Evolutionary conservation across 2,888 invertebrate genomes (phyloP).

Genomic region (Thymelicus lineola): DNA sequence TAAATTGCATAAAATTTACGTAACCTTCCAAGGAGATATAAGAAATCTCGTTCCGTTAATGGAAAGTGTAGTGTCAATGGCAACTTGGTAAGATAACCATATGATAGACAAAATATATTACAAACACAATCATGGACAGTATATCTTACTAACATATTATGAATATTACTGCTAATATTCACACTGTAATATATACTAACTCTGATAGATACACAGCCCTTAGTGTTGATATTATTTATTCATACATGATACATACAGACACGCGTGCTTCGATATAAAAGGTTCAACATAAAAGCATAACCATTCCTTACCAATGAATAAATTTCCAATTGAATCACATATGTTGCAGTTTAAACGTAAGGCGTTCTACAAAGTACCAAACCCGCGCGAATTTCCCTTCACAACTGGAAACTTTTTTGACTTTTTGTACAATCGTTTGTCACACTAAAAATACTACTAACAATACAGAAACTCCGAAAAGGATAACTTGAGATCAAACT

Average conservation of each 20-base stretch:
- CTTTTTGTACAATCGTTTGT: background rate
- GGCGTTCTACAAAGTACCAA: background rate
- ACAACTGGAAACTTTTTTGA: background rate
- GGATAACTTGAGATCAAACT: no score
- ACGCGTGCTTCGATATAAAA: background rate
- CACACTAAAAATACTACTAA: background rate
- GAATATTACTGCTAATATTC: no score
- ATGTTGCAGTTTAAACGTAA: background rate
- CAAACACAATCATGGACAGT: no score
- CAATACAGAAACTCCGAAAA: no score
- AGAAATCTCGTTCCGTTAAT: no score
- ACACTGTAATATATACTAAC: background rate
- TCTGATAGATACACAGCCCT: background rate
- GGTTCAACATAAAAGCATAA: constrained; percentile 7
- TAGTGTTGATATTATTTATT: background rate
- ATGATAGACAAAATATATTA: no score
- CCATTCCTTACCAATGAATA: constrained; percentile 21
- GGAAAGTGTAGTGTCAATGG: no score
- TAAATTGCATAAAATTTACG: no score
- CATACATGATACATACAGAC: background rate
- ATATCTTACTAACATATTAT: no score
- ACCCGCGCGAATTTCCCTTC: background rate
- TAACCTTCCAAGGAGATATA: no score
- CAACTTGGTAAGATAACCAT: no score
- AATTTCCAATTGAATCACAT: constrained; percentile 20